These are phyloP conservation scores for Ochropleura leucogaster DNA, from an alignment of 2,888 invertebrate genomes.

Conservation along the genomic window DNA sequence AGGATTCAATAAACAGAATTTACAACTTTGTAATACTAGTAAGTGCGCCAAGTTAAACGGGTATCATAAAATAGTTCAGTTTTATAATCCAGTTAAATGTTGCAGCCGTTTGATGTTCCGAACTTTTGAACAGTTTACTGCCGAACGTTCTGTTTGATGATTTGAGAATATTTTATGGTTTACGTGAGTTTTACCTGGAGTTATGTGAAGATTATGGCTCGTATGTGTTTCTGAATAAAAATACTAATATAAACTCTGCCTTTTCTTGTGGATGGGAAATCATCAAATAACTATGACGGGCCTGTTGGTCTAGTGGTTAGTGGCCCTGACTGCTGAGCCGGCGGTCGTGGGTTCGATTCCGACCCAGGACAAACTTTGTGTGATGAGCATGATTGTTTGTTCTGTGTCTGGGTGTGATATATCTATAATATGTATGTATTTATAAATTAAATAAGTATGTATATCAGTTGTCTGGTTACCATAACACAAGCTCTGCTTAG, in stretches of 20 bases:
- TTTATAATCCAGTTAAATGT: slow-evolving; percentile 69
- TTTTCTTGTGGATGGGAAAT: background rate
- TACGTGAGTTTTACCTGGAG: slow-evolving; percentile 27
- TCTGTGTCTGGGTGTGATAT: no score
- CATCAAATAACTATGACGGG: no score
- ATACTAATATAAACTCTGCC: background rate
- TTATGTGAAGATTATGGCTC: background rate
- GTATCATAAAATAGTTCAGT: slow-evolving; percentile 66
- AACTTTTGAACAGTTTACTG: slow-evolving; percentile 51
- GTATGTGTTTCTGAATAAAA: background rate
- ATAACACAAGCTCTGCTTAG: no score
- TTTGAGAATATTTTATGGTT: slow-evolving; percentile 48
- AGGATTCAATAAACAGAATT: slow-evolving; percentile 40
- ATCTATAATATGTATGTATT: no score
- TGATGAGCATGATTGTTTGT: no score
- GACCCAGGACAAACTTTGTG: no score
- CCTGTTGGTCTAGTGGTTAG: no score
- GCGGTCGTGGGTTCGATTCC: no score
- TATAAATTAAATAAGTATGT: no score
- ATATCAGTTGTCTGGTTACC: no score
- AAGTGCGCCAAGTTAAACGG: slow-evolving; percentile 56
- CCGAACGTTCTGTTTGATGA: slow-evolving; percentile 45
- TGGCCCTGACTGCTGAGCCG: no score
- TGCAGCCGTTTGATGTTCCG: slow-evolving; percentile 58
- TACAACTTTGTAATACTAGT: slow-evolving; percentile 59